phyloP scores from a whole-genome alignment of 2,888 invertebrate species.

The Drosophila lutescens region DNA sequence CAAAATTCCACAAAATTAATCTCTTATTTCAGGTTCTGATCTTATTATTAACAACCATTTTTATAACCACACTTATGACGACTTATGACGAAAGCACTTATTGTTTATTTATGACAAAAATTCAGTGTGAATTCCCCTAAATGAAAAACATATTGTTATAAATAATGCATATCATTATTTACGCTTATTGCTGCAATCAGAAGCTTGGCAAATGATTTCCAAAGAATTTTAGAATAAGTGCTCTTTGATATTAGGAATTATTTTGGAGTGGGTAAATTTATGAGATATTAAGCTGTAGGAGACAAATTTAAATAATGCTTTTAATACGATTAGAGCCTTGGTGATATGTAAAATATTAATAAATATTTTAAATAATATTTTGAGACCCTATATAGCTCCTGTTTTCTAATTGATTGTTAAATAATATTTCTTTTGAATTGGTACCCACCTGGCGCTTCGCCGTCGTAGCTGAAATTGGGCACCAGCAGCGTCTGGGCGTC shows the following conservation, averaged over 20 bases:
- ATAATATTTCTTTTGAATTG: neutral
- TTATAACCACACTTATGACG: neutral
- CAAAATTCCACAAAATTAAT: neutral
- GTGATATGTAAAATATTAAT: no score
- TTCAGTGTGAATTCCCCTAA: constrained; percentile 9
- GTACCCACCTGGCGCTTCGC: constrained; percentile 93
- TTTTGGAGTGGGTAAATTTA: neutral
- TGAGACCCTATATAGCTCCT: no score
- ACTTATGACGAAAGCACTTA: neutral
- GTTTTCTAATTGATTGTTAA: no score
- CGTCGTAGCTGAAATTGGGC: constrained; percentile 96
- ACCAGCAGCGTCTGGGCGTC: constrained; percentile 96
- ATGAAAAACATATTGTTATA: neutral
- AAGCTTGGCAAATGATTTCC: neutral
- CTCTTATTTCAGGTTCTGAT: neutral
- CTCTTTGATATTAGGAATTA: neutral
- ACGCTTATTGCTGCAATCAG: neutral
- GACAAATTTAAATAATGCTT: neutral
- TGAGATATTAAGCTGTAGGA: neutral
- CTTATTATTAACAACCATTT: neutral
- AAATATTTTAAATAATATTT: neutral
- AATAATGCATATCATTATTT: constrained; percentile 5
- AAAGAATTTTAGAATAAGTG: neutral
- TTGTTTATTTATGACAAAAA: neutral
- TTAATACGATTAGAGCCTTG: neutral